These are phyloP conservation scores for Idaea aversata DNA, from an alignment of 2,888 invertebrate genomes.

Conservation along the genomic window DNA sequence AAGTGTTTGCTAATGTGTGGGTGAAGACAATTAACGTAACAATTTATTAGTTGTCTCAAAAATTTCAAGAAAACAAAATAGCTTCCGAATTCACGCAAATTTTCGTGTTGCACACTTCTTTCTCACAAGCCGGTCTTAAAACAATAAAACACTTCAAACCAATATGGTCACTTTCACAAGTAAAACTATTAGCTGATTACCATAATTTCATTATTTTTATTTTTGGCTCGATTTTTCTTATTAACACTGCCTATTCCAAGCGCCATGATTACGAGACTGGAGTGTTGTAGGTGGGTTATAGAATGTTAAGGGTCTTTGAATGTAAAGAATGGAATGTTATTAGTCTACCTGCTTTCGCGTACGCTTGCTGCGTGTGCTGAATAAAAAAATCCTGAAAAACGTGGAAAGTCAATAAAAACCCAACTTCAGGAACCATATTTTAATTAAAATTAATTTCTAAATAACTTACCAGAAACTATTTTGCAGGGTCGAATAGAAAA, in stretches of 20 bases:
- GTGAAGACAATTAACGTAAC: background rate
- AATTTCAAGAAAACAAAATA: background rate
- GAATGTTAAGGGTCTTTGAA: background rate
- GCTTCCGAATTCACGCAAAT: background rate
- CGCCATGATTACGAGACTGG: background rate
- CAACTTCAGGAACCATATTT: background rate
- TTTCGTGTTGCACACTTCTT: background rate
- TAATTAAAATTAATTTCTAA: background rate
- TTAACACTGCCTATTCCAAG: background rate
- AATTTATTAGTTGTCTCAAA: background rate
- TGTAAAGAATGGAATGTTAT: slow-evolving; percentile 5
- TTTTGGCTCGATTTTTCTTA: slow-evolving; percentile 2
- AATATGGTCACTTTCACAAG: background rate
- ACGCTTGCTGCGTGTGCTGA: background rate
- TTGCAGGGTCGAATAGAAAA: slow-evolving; percentile 79
- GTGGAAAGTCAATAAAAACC: background rate
- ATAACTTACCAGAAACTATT: slow-evolving; percentile 5
- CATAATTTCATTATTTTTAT: background rate
- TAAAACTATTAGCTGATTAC: background rate
- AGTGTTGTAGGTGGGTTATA: background rate
- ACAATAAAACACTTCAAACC: background rate
- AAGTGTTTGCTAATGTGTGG: background rate
- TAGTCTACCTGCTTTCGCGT: background rate
- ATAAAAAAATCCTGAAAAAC: background rate
- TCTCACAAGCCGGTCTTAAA: background rate